Evolutionary conservation across 1,140 invertebrate species (phyloP).

Genomic region (Coptotermes formosanus): DNA sequence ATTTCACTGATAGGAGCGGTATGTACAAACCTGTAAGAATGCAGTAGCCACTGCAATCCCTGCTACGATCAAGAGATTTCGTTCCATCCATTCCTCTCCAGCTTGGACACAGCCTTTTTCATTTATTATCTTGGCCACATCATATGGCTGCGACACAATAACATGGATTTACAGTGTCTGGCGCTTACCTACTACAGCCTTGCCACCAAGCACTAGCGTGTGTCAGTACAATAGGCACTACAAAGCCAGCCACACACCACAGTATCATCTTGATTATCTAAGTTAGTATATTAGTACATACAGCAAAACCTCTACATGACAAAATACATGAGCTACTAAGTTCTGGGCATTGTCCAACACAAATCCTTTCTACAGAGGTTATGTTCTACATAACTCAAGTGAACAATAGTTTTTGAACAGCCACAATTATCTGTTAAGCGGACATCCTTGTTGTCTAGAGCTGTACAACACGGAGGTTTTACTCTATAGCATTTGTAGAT

Average conservation of each 20-base stretch:
- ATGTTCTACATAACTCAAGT: too few relatives aligned
- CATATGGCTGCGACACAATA: slow-evolving; percentile 59
- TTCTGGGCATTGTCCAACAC: too few relatives aligned
- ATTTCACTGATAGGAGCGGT: not conserved
- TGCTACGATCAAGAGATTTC: slow-evolving; percentile 89
- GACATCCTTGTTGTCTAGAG: too few relatives aligned
- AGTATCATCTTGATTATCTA: not conserved
- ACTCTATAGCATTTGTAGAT: too few relatives aligned
- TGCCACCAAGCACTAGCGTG: slow-evolving; percentile 34
- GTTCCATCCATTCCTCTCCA: slow-evolving; percentile 91
- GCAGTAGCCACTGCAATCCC: slow-evolving; percentile 78
- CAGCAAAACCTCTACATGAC: too few relatives aligned
- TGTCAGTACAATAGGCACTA: not conserved
- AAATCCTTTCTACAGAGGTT: too few relatives aligned
- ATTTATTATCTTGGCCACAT: slow-evolving; percentile 81
- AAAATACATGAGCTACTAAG: too few relatives aligned
- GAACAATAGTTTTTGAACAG: too few relatives aligned
- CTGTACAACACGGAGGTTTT: too few relatives aligned
- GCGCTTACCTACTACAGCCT: slow-evolving; percentile 5
- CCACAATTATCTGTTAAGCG: too few relatives aligned
- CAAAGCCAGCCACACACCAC: not conserved
- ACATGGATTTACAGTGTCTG: not conserved
- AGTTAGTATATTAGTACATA: not conserved
- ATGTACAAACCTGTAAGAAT: slow-evolving; percentile 82
- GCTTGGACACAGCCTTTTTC: slow-evolving; percentile 91